Conservation (phyloP, 2,113 vertebrate genomes). For the Sylvia atricapilla region DNA sequence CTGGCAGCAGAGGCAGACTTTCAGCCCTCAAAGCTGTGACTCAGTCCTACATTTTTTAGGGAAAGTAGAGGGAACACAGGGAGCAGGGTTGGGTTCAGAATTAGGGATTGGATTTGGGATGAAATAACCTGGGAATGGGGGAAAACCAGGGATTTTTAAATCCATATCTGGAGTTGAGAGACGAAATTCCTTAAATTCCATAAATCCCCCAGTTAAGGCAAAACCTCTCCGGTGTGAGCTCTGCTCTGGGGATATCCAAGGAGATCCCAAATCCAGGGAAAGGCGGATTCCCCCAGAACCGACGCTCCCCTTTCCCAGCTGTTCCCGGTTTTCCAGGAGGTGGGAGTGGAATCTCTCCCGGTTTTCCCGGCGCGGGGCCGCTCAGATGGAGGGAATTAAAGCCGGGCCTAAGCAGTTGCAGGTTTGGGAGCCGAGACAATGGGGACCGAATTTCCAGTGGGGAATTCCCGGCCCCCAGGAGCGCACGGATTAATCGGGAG, state of each 20-base stretch:
- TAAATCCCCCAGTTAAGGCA: neutral
- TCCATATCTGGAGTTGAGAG: neutral
- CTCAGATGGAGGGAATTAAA: neutral
- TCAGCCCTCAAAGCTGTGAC: neutral
- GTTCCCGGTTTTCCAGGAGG: neutral
- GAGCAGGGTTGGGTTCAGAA: accelerated
- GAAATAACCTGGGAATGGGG: neutral
- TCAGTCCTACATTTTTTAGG: neutral
- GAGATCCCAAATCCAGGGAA: neutral
- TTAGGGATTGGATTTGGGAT: neutral
- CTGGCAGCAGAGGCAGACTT: neutral
- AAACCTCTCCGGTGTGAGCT: neutral
- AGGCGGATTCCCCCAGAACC: neutral
- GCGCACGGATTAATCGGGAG: conserved; percentile 4
- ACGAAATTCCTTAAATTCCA: neutral
- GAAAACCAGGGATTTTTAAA: neutral
- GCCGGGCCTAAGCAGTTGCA: conserved; percentile 22
- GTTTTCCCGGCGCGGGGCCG: neutral
- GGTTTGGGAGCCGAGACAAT: neutral
- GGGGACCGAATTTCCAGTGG: neutral
- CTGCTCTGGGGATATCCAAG: accelerated
- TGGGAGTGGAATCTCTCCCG: neutral
- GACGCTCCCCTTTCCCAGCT: neutral
- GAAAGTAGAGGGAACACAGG: neutral
- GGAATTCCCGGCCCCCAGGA: neutral